Conservation (phyloP, 2,888 invertebrate species). For the Cecidostiba fungosa region DNA sequence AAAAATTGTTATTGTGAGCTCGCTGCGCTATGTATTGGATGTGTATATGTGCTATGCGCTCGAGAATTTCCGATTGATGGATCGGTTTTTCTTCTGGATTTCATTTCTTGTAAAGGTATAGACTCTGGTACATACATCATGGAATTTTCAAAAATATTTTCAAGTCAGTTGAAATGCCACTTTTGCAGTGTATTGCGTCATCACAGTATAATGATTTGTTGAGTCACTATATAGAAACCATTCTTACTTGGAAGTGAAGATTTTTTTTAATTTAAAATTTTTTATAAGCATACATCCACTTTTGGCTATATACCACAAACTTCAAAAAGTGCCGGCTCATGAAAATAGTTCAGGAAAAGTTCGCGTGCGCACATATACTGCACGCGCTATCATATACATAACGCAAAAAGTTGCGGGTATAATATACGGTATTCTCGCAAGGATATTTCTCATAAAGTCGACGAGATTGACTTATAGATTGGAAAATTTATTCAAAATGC, state of each 20-base stretch:
- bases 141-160: too few relatives aligned
- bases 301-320: neutral
- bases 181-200: too few relatives aligned
- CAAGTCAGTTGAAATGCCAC: too few relatives aligned
- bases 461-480: slow-evolving; percentile 1
- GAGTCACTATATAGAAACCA: too few relatives aligned
- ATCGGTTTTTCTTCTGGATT: neutral
- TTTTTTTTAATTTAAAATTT: neutral
- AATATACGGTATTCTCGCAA: neutral
- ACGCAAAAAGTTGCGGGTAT: neutral
- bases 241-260: too few relatives aligned
- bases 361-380: neutral
- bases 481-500: neutral
- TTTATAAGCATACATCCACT: neutral
- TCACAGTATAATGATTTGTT: too few relatives aligned
- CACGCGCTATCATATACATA: neutral
- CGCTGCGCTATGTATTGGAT: neutral
- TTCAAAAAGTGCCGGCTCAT: neutral
- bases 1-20: slow-evolving; percentile 19
- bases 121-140: too few relatives aligned
- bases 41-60: neutral
- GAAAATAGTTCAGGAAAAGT: too few relatives aligned
- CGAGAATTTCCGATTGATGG: neutral
- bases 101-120: too few relatives aligned
- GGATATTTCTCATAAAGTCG: neutral